Conservation (phyloP, 2,888 invertebrate genomes). For the Entomobrya proxima region DNA sequence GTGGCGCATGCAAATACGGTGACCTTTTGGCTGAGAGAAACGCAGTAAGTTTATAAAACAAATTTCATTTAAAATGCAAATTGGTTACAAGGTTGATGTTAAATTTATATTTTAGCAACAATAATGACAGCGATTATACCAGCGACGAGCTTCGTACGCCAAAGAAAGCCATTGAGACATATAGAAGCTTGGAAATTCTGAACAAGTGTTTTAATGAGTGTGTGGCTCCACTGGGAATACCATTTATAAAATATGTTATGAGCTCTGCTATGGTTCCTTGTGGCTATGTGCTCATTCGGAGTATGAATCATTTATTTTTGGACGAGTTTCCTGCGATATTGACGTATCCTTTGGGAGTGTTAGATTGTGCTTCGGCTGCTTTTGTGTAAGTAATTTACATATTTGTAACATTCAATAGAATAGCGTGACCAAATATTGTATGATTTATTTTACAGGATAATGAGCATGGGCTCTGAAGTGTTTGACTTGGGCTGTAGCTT, state of each 20-base stretch:
- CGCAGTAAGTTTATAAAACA: neutral
- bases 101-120: neutral
- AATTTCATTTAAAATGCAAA: neutral
- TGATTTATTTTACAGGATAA: no score
- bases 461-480: conserved; percentile 39
- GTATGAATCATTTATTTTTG: conserved; percentile 52
- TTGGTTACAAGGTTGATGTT: neutral
- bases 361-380: conserved; percentile 25
- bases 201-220: conserved; percentile 51
- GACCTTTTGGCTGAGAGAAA: conserved; percentile 29
- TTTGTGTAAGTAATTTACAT: no score
- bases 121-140: conserved; percentile 48
- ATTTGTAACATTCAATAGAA: no score
- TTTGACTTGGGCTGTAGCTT: conserved; percentile 44
- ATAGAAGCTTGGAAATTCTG: conserved; percentile 32
- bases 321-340: conserved; percentile 67
- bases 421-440: no score
- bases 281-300: conserved; percentile 60
- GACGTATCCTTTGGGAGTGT: conserved; percentile 58
- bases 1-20: conserved; percentile 50
- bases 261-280: conserved; percentile 38
- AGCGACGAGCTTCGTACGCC: conserved; percentile 4
- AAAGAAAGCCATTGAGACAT: conserved; percentile 13
- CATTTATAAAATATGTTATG: neutral
- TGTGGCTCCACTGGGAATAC: conserved; percentile 42